Conservation (phyloP, 2,113 vertebrate species). For the Chionomys nivalis region DNA sequence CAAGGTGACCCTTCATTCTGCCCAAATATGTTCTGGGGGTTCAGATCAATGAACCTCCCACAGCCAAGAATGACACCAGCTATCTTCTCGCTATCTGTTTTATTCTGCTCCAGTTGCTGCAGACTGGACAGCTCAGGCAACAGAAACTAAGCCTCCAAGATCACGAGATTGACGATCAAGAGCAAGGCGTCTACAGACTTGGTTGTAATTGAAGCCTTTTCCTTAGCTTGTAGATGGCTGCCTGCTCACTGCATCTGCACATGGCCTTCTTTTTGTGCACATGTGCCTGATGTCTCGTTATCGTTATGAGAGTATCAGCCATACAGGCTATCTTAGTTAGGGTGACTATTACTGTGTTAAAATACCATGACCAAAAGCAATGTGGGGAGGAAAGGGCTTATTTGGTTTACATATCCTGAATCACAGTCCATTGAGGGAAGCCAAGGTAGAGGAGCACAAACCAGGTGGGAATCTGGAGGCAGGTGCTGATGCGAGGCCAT, state of each 20-base stretch:
- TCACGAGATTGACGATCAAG: neutral
- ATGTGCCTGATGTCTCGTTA: neutral
- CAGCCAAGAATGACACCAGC: no score
- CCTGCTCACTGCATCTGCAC: neutral
- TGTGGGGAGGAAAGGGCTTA: neutral
- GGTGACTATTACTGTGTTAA: neutral
- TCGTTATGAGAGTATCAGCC: neutral
- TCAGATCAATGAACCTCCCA: no score
- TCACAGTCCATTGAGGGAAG: neutral
- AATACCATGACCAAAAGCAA: neutral
- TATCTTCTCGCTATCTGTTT: neutral
- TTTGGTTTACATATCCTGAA: neutral
- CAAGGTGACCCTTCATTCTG: neutral
- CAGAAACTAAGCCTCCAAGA: neutral
- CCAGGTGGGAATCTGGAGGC: neutral
- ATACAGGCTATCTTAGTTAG: neutral
- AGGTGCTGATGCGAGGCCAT: neutral
- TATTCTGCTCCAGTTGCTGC: neutral
- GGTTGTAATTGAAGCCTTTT: neutral
- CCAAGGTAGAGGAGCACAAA: neutral
- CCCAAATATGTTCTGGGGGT: neutral
- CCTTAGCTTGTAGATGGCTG: neutral
- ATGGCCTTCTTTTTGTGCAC: neutral
- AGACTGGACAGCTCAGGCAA: neutral
- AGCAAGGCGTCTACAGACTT: neutral